Conservation (phyloP, 1,140 invertebrate genomes). For the Gyrodactylus bullatarudis region DNA sequence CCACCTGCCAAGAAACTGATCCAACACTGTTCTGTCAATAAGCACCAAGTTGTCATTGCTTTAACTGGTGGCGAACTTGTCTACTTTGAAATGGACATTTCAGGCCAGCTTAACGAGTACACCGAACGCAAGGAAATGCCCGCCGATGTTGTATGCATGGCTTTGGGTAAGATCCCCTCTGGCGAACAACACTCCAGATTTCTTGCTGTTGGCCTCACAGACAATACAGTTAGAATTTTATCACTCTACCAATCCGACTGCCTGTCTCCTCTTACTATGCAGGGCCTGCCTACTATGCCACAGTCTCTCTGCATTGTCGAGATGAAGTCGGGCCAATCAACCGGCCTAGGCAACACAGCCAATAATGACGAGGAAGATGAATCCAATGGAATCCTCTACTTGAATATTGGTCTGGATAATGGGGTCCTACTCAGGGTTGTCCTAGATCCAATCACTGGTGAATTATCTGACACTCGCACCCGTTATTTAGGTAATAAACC, state of each 20-base stretch:
- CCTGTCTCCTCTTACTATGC: conserved; percentile 61
- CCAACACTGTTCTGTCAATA: conserved; percentile 85
- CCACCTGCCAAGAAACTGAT: conserved; percentile 83
- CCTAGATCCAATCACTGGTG: conserved; percentile 72
- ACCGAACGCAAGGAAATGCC: conserved; percentile 81
- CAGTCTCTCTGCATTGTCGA: conserved; percentile 88
- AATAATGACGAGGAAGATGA: conserved; percentile 25
- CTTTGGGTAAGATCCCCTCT: conserved; percentile 56
- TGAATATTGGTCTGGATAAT: conserved; percentile 90
- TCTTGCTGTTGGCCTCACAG: conserved; percentile 67
- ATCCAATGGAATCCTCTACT: conserved; percentile 32
- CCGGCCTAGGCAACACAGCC: conserved; percentile 15
- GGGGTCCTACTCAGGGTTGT: conserved; percentile 73
- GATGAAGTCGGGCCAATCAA: conserved; percentile 25
- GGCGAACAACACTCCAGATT: conserved; percentile 83
- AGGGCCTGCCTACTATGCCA: conserved; percentile 68
- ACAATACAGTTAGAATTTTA: conserved; percentile 84
- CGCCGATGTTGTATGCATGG: conserved; percentile 89
- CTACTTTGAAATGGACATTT: conserved; percentile 97
- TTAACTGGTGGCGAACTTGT: conserved; percentile 81
- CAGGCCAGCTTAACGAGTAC: conserved; percentile 84
- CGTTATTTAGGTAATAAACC: conserved; percentile 68
- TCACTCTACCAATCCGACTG: conserved; percentile 60
- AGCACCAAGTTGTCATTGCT: conserved; percentile 86
- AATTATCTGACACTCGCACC: conserved; percentile 74